Evolutionary conservation across 1,140 invertebrate species (phyloP), one percentile per base, ranked within the genome.

Genomic region (Thaumatotibia leucotreta): DNA sequence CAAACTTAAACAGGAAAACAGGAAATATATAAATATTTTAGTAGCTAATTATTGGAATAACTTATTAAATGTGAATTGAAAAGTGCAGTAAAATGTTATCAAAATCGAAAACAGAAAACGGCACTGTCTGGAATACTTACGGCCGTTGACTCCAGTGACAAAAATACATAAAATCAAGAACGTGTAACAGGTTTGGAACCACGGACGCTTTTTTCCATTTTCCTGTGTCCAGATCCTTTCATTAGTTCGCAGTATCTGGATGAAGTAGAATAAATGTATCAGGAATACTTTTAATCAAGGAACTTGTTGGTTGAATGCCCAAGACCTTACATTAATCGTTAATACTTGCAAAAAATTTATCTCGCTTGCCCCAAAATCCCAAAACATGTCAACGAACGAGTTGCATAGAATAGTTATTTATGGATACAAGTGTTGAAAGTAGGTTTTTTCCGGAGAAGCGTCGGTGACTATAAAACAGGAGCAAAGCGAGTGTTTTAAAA

Each of bases 131-230:
- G 52, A 54, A 54, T 24, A 54, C 50, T 54, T 58, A 14, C 23
- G 52, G 52, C 23, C 52, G 2, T 27, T 58, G 52, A 58, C 52
- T 58, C 24, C 23, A 58, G n/a, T 58, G 52, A 58, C 52, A 58
- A 58, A 27, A 14, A 58, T 24, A 58, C 17, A 27, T 31, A 58
- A 58, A 58, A 27, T 23, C 24, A 58, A 58, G 52, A 58, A 58
- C 14, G 52, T 24, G 52, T 58, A 58, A 58, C 52, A 58, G 52
- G 52, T 58, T 58, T 58, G 52, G 27, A 27, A 58, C 8, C 52
- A 58, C 4, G n/a, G 17, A 4, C n/a, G 14, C 24, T 58, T 58
- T 58, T 54, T 27, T 58, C 23, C 50, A 14, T 58, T 58, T 58
- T 58, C 27, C 52, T 58, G 27, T 14, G 14, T 58, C 27, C 24